Evolutionary conservation across 2,113 vertebrate genomes (phyloP), one percentile per base, ranked within the genome.

Genomic region (Gasterosteus nipponicus): DNA sequence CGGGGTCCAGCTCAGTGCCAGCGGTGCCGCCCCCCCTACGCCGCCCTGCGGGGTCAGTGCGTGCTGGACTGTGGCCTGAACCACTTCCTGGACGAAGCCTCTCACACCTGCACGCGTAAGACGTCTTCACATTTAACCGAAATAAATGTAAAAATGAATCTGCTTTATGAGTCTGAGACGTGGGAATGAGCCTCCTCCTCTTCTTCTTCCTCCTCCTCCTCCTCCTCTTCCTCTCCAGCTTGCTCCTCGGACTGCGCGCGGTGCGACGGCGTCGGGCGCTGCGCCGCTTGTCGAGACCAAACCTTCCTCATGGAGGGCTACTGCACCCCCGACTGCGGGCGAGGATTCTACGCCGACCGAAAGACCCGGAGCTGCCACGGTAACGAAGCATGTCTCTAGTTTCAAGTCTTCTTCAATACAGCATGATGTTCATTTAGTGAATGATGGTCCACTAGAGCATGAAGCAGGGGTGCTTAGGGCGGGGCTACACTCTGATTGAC

Each of bases 281-380:
- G 97, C 90, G 87, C 47, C 5, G 83, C 92, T 10, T 98, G 98
- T 66, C 83, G 85, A 4, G 85, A 86, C 2, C 89, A 78, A 6
- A 93, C 66, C 0, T 96, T 94, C 81, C 90, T 97, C 74, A 96
- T 96, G 85, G 89, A 89, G 0, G 93, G 94, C 7, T 77, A 89
- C 39, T 99, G 98, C 60, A 84, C 96, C 39, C 85, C 94, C 8
- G 94, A 90, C 86, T 99, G 98, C 85, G 93, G 95, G 35, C 93
- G 63, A 2, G 95, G 95, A 42, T 96, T 94, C 89, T 94, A 95
- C 12, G 78, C 89, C 8, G 93, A 96, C 68, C 65, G 29, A 2
- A 49, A 67, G 86, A 95, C 84, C 54, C 92, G 93, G 60, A 87
- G 83, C 19, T 99, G 98, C 85, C 76, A 94, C 78, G 95, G 98